These are phyloP conservation scores for Aleiodes sp. DNA, from an alignment of 1,140 invertebrate species.

Conservation along the genomic window DNA sequence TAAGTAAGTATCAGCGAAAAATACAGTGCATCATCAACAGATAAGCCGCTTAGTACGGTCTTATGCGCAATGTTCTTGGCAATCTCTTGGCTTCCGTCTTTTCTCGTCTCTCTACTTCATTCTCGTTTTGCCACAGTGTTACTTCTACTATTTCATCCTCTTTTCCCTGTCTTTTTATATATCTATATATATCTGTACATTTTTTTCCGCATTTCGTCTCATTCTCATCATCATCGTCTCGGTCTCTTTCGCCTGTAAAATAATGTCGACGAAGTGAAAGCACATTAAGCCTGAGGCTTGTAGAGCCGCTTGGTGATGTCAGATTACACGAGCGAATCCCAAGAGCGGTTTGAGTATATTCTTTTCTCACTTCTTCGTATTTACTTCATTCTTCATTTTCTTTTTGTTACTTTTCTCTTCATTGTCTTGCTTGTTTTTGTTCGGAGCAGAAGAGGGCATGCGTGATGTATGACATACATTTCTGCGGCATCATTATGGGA, in stretches of 20 bases:
- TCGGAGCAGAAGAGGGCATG: not conserved
- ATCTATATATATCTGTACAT: not conserved
- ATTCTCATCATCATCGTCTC: not conserved
- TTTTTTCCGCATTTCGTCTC: not conserved
- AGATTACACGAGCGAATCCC: constrained; percentile 25
- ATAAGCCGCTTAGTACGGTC: constrained; percentile 56
- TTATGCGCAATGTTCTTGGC: constrained; percentile 36
- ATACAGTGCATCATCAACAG: constrained; percentile 59
- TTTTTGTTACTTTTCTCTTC: too few species aligned
- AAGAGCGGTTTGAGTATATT: not conserved
- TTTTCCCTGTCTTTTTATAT: not conserved
- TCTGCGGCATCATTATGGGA: too few species aligned
- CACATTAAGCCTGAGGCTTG: constrained; percentile 10
- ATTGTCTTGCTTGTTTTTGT: too few species aligned
- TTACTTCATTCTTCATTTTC: not conserved
- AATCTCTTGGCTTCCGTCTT: constrained; percentile 9
- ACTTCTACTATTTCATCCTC: not conserved
- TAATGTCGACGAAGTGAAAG: constrained; percentile 31
- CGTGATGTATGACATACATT: too few species aligned
- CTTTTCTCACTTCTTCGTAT: constrained; percentile 2
- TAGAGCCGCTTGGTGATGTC: constrained; percentile 6
- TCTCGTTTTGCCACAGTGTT: not conserved
- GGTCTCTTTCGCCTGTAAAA: constrained; percentile 15
- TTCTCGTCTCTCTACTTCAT: not conserved
- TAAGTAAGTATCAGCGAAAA: constrained; percentile 43